A percentile compares a stretch with the other conserved stretches of the same genome.
phyloP scores from a whole-genome alignment of 2,797 vertebrate genomes.

The Tenualosa thibaudeaui region DNA sequence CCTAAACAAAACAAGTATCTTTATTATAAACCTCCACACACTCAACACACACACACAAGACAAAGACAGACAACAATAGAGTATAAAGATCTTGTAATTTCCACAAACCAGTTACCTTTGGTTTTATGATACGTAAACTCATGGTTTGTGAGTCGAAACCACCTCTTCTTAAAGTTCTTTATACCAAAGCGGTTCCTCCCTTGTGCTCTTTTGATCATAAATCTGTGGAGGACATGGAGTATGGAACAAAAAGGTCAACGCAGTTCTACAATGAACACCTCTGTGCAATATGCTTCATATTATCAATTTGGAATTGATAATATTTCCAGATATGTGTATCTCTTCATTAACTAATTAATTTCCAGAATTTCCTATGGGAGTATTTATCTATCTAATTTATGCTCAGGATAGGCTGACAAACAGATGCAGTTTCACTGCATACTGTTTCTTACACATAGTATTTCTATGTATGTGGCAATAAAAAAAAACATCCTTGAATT shows the following conservation, averaged over 20 bases:
- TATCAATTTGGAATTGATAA: not conserved
- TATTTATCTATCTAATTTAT: too few species aligned
- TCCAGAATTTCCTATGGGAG: too few species aligned
- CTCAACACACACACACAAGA: not conserved
- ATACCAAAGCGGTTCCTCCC: slow-evolving; percentile 96
- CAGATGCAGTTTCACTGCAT: too few species aligned
- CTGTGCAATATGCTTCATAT: not conserved
- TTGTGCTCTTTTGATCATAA: slow-evolving; percentile 98
- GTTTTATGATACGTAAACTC: slow-evolving; percentile 98
- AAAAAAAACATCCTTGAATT: too few species aligned
- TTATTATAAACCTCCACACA: not conserved
- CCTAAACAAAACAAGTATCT: slow-evolving; percentile 68
- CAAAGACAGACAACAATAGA: slow-evolving; percentile 4
- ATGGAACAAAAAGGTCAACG: slow-evolving; percentile 25
- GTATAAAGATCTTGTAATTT: slow-evolving; percentile 12
- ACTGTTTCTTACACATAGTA: too few species aligned
- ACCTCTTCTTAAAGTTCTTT: slow-evolving; percentile 99
- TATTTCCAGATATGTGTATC: too few species aligned
- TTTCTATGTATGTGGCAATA: too few species aligned
- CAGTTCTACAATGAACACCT: not conserved
- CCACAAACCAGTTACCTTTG: slow-evolving; percentile 81
- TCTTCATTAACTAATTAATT: too few species aligned
- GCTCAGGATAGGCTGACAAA: too few species aligned
- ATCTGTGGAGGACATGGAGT: slow-evolving; percentile 68
- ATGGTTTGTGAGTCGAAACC: slow-evolving; percentile 97